Conservation (phyloP, 1,140 invertebrate genomes). For the Atopsyche davidsoni region DNA sequence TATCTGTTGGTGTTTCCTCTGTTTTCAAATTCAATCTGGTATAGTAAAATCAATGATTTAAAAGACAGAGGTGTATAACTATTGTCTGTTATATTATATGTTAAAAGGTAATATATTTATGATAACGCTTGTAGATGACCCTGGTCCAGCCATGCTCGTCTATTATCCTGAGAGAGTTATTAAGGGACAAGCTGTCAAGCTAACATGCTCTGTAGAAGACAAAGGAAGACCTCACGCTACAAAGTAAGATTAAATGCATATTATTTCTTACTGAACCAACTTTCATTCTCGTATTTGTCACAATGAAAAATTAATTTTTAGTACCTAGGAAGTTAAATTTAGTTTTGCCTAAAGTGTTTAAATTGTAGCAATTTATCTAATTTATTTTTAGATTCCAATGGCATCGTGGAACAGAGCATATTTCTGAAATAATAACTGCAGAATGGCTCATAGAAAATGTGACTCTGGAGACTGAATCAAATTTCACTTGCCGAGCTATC, state of each 20-base stretch:
- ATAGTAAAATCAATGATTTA: too few species aligned
- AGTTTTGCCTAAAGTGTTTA: background rate
- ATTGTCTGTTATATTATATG: too few species aligned
- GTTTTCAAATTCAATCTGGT: too few species aligned
- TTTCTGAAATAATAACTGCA: constrained; percentile 66
- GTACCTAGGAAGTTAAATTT: background rate
- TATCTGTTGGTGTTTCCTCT: too few species aligned
- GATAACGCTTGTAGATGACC: constrained; percentile 59
- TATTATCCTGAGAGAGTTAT: constrained; percentile 67
- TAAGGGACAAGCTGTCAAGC: constrained; percentile 69
- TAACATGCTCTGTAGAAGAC: constrained; percentile 75
- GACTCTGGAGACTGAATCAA: constrained; percentile 71
- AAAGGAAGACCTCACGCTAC: constrained; percentile 70
- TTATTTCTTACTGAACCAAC: background rate
- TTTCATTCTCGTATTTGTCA: too few species aligned
- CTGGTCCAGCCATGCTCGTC: constrained; percentile 62
- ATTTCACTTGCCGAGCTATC: constrained; percentile 78
- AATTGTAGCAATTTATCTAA: background rate
- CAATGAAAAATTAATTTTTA: too few species aligned
- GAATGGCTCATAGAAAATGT: constrained; percentile 74
- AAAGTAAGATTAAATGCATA: constrained; percentile 32
- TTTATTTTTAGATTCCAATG: constrained; percentile 60
- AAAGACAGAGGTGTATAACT: too few species aligned
- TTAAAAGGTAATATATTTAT: too few species aligned
- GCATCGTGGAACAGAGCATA: constrained; percentile 65